Conservation (phyloP, 2,888 invertebrate genomes). For the Nomada fabriciana region DNA sequence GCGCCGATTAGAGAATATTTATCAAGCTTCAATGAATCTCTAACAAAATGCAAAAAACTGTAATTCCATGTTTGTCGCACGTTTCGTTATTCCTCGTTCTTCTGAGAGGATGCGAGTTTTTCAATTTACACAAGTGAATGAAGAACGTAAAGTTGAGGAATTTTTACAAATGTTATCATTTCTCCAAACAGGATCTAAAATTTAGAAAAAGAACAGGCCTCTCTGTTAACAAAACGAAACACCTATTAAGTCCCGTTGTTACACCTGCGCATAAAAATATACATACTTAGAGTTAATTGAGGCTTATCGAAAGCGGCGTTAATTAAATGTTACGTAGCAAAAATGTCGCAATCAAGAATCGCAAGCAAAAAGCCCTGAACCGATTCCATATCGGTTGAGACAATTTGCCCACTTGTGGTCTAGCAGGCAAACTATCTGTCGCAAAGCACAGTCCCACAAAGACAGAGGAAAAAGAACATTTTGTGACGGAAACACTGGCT, state of each 20-base stretch:
- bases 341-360: neutral
- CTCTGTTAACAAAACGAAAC: slow-evolving; percentile 3
- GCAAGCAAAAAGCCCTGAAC: slow-evolving; percentile 1
- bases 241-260: slow-evolving; percentile 9
- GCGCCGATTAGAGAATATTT: slow-evolving; percentile 12
- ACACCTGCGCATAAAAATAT: neutral
- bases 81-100: too few species aligned
- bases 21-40: neutral
- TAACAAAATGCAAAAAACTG: neutral
- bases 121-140: too few species aligned
- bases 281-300: slow-evolving; percentile 8
- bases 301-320: neutral
- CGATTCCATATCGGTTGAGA: slow-evolving; percentile 12
- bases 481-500: neutral
- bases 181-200: too few species aligned
- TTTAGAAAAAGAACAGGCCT: neutral
- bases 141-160: too few species aligned
- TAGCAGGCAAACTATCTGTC: slow-evolving; percentile 18
- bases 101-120: too few species aligned
- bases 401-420: slow-evolving; percentile 14
- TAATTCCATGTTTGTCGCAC: too few species aligned
- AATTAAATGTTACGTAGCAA: slow-evolving; percentile 32
- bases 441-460: slow-evolving; percentile 1
- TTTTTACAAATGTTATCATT: too few species aligned
- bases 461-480: slow-evolving; percentile 5